Conservation (phyloP, 2,797 vertebrate genomes). For the Morus bassanus region DNA sequence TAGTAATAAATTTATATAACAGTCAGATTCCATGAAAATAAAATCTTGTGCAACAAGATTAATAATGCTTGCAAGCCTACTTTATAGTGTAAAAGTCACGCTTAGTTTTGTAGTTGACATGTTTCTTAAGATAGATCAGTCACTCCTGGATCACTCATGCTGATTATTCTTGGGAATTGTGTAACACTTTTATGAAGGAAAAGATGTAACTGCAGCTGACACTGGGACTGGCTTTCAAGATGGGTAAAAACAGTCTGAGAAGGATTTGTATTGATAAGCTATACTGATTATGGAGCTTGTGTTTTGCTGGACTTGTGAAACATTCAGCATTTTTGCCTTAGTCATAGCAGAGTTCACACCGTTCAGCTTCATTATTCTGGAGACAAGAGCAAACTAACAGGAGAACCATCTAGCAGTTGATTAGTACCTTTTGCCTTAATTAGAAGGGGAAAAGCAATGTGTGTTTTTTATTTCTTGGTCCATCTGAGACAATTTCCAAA, state of each 20-base stretch:
- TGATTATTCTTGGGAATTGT: background rate
- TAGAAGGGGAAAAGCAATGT: background rate
- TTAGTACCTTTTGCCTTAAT: background rate
- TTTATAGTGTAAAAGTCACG: fast-evolving
- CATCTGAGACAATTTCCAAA: background rate
- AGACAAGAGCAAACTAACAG: background rate
- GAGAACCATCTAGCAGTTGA: background rate
- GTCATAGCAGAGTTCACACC: background rate
- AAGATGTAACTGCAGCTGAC: background rate
- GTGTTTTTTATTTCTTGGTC: background rate
- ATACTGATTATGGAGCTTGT: background rate
- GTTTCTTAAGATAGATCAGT: background rate
- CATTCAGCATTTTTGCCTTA: background rate
- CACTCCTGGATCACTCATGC: background rate
- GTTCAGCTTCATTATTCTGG: background rate
- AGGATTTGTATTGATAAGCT: background rate
- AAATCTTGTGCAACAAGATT: background rate
- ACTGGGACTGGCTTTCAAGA: background rate
- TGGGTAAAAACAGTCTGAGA: background rate
- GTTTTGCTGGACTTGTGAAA: background rate
- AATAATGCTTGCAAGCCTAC: background rate
- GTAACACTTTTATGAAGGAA: background rate
- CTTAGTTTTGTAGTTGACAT: background rate
- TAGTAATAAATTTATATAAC: background rate
- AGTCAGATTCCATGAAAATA: background rate